These are phyloP conservation scores for Elymnias hypermnestra DNA, from an alignment of 1,140 invertebrate species.

Conservation along the genomic window DNA sequence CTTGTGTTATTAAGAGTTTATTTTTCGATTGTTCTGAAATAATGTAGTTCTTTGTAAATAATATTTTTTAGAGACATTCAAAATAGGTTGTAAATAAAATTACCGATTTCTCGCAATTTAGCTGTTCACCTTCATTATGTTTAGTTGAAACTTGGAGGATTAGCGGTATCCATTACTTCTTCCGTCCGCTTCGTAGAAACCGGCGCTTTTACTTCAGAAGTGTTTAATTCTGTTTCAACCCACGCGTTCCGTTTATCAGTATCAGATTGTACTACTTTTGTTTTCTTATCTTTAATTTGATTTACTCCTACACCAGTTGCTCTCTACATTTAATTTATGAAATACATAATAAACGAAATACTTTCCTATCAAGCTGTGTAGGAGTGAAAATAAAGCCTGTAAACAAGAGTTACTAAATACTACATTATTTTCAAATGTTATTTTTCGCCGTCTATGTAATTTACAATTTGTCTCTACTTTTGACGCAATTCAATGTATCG, in stretches of 20 bases:
- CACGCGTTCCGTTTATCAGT: background rate
- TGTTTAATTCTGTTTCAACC: slow-evolving; percentile 14
- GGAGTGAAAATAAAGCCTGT: too few species aligned
- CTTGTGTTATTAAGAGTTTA: too few species aligned
- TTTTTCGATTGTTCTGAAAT: slow-evolving; percentile 4
- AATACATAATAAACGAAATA: too few species aligned
- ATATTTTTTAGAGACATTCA: slow-evolving; percentile 13
- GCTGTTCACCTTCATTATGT: slow-evolving; percentile 46
- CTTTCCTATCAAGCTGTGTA: too few species aligned
- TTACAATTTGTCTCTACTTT: too few species aligned
- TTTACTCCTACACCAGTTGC: slow-evolving; percentile 9
- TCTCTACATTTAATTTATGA: too few species aligned
- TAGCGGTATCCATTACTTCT: slow-evolving; percentile 42
- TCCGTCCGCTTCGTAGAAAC: slow-evolving; percentile 24
- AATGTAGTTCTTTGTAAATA: slow-evolving; percentile 10
- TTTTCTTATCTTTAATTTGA: slow-evolving; percentile 14
- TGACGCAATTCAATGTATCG: too few species aligned
- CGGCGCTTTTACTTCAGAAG: slow-evolving; percentile 17
- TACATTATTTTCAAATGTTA: too few species aligned
- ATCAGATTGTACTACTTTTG: background rate
- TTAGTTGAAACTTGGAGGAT: slow-evolving; percentile 29
- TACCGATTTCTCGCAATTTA: slow-evolving; percentile 30
- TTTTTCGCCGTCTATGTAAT: too few species aligned
- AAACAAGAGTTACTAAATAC: too few species aligned
- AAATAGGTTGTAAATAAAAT: slow-evolving; percentile 29